Base-by-base conservation (phyloP, 2,113 vertebrate species). In the Caranx ignobilis region DNA sequence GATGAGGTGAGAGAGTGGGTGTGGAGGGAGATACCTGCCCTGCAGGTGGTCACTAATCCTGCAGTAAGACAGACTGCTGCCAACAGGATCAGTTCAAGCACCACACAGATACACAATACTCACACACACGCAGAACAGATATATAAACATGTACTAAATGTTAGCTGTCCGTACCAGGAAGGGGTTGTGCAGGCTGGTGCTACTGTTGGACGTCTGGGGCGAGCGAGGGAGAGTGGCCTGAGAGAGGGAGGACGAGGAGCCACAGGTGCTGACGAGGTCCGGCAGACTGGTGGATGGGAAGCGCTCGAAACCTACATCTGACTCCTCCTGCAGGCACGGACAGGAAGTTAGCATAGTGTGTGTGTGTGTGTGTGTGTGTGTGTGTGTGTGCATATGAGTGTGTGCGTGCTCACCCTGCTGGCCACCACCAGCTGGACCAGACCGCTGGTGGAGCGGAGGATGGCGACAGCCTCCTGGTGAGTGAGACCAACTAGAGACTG, bases 401-500 rank as follows among this genome's bases (percentile, higher is more conserved):
- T 43, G 37, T 55, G 52, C 26, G 52, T 54, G 52, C 92, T 54
- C 94, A 99, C 97, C 96, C 95, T 96, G 94, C 96, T 98, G 82
- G 97, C 96, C 9, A 99, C 96, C 66, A 99, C 96, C 70, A 99
- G 93, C 90, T 98, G 97, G 31, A 99, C 96, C 56, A 97, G 93
- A 26, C 98, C 98, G 12, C 93, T 91, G 0, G 97, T 91, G 0
- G 97, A 96, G 37, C 97, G 96, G 19, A 99, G 96, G 63, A 98
- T 92, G 31, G 91, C 91, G 55, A 98, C 98, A 0, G 98, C 98
- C 10, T 99, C 97, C 90, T 97, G 96, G 64, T 99, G 97, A 56
- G 97, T 98, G 0, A 99, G 97, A 26, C 97, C 98, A 47, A 99
- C 95, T 90, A 99, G 89, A 0, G 97, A 97, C 91, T 96, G 96